phyloP scores from a whole-genome alignment of 2,888 invertebrate species.

The Drosophila eohydei region DNA sequence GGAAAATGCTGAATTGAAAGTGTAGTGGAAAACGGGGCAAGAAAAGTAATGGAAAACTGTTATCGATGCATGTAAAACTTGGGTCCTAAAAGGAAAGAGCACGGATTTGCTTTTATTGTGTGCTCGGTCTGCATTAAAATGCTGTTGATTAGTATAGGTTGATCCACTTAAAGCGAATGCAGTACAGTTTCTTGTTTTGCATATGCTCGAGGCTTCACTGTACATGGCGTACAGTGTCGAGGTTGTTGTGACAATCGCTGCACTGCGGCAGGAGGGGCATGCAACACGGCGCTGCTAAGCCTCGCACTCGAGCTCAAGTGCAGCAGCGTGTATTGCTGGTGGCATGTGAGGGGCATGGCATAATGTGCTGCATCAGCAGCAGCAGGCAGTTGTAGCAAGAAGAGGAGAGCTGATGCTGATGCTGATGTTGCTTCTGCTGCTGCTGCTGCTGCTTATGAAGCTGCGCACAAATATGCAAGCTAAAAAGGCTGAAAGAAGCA shows the following conservation, averaged over 20 bases:
- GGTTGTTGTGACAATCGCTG: constrained; percentile 17
- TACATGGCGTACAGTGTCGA: constrained; percentile 17
- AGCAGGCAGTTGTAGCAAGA: constrained; percentile 7
- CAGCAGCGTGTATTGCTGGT: neutral
- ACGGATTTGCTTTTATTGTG: neutral
- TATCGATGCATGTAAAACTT: neutral
- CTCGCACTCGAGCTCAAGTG: constrained; percentile 63
- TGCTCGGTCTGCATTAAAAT: constrained; percentile 32
- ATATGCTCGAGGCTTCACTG: constrained; percentile 62
- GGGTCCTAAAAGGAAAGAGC: neutral
- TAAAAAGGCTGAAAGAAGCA: constrained; percentile 31
- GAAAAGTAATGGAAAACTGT: neutral
- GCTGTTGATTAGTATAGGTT: constrained; percentile 68
- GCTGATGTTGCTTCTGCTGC: constrained; percentile 19
- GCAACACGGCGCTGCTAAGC: constrained; percentile 68
- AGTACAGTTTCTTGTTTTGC: constrained; percentile 45
- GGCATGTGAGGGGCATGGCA: constrained; percentile 15
- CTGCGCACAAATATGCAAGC: constrained; percentile 61
- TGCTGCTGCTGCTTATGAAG: constrained; percentile 47
- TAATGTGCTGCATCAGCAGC: constrained; percentile 72
- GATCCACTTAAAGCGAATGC: constrained; percentile 44
- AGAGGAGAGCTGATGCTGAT: constrained; percentile 19
- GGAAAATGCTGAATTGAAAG: constrained; percentile 23
- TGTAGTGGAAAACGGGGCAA: neutral
- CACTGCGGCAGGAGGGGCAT: constrained; percentile 8